phyloP scores from a whole-genome alignment of 2,113 vertebrate species.

The Gallinago paraguaiae region DNA sequence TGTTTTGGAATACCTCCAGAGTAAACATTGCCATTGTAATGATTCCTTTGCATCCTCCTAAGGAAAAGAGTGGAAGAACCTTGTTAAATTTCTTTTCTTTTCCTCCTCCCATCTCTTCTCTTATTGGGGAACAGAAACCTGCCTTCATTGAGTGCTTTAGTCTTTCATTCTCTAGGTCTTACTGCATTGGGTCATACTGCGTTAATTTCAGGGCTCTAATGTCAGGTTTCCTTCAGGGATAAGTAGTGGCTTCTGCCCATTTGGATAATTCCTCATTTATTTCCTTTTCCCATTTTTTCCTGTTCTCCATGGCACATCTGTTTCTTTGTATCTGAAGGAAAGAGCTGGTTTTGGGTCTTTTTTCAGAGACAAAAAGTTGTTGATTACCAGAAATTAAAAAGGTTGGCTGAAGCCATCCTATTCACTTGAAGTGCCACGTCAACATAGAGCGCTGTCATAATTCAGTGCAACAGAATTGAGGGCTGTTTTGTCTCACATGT shows the following conservation, averaged over 20 bases:
- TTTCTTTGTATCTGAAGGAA: not conserved
- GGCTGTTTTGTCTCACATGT: not conserved
- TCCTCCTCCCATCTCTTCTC: not conserved
- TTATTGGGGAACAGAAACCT: not conserved
- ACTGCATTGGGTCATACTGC: not conserved
- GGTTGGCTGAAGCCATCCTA: not conserved
- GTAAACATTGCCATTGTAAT: constrained; percentile 17
- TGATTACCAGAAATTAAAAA: not conserved
- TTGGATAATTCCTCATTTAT: not conserved
- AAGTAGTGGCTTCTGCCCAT: not conserved
- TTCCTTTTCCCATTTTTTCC: not conserved
- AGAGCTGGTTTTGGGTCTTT: not conserved
- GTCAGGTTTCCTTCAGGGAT: not conserved
- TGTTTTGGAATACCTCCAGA: constrained; percentile 44
- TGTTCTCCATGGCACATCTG: not conserved
- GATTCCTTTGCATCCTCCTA: not conserved
- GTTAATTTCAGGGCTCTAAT: not conserved
- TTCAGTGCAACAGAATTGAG: not conserved
- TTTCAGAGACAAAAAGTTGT: not conserved
- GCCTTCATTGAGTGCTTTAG: not conserved
- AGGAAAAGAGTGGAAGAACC: not conserved
- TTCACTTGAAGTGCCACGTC: not conserved
- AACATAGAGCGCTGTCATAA: not conserved
- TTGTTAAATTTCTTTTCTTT: not conserved
- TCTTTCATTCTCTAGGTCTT: not conserved